Base-by-base conservation (phyloP, 2,797 vertebrate genomes). In the Ptychobarbus kaznakovi region DNA sequence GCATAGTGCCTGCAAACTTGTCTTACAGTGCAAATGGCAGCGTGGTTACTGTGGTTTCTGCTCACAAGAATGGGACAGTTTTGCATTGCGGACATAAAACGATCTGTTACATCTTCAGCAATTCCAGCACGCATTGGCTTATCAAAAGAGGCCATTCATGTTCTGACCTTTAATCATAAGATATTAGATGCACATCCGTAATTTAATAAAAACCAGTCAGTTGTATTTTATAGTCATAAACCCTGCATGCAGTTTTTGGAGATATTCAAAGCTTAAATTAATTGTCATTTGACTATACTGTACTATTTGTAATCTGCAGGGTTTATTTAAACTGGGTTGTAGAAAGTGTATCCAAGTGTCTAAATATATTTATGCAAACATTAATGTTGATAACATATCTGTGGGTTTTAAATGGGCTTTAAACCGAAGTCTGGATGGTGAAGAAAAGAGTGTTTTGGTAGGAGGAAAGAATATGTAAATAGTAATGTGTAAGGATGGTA, bases 401-500 rank as follows among this genome's bases (percentile, higher is more conserved):
- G 16, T 38, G 16, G 15, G 65, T 20, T 66, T 35, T 2, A n/a
- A 18, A 58, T 70, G 38, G 32, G 61, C 40, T 65, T 68, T 51
- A 66, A 68, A 28, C 44, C 44, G 16, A 13, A 44, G 42, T 75
- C 46, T 75, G 58, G 7, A 66, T 75, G 12, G 13, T 32, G 28
- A 35, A 70, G 11, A 32, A 68, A 68, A 42, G 3, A 1, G 63
- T 44, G 28, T 49, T 75, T 66, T 78, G 35, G 35, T 58, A 70
- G 51, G 65, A 82, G n/a, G 53, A 80, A 76, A 75, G 42, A 70
- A 74, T 20, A 16, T 22, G 65, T 63, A 51, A 49, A 32, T 86
- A 79, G 83, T 83, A 87, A 90, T 90, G 86, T 56, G 68, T 40
- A 82, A 76, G 20, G 92, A 89, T 91, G 68, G 81, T 63, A 61